Evolutionary conservation across 2,113 vertebrate species (phyloP).

Genomic region (Cacatua alba): DNA sequence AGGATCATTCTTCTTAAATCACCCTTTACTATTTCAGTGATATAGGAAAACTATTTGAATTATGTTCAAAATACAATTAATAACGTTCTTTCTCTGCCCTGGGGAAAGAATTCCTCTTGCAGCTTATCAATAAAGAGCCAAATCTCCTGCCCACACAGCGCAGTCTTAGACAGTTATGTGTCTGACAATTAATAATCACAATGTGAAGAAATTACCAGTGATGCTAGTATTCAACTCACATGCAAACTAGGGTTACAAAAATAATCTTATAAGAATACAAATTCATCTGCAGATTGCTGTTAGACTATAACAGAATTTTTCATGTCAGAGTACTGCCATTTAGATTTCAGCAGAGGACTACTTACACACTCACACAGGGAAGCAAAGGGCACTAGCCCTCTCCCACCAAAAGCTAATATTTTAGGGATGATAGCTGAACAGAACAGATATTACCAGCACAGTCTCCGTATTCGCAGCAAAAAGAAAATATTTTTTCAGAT

Average conservation of each 20-base stretch:
- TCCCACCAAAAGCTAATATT: not conserved
- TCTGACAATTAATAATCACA: not conserved
- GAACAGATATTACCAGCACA: not conserved
- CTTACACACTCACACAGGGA: not conserved
- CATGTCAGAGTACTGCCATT: not conserved
- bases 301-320: not conserved
- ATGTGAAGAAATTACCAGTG: not conserved
- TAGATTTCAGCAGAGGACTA: not conserved
- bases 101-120: not conserved
- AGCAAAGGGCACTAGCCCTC: not conserved
- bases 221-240: not conserved
- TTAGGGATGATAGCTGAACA: not conserved
- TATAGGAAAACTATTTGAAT: not conserved
- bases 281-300: not conserved
- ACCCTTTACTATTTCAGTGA: not conserved
- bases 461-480: not conserved
- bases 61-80: not conserved
- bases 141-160: not conserved
- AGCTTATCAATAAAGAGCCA: constrained; percentile 12
- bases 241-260: not conserved
- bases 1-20: not conserved
- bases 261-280: not conserved
- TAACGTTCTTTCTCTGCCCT: not conserved
- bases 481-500: not conserved
- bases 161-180: not conserved